Evolutionary conservation across 2,888 invertebrate genomes (phyloP).

Genomic region (Acrocyrtus sp.): DNA sequence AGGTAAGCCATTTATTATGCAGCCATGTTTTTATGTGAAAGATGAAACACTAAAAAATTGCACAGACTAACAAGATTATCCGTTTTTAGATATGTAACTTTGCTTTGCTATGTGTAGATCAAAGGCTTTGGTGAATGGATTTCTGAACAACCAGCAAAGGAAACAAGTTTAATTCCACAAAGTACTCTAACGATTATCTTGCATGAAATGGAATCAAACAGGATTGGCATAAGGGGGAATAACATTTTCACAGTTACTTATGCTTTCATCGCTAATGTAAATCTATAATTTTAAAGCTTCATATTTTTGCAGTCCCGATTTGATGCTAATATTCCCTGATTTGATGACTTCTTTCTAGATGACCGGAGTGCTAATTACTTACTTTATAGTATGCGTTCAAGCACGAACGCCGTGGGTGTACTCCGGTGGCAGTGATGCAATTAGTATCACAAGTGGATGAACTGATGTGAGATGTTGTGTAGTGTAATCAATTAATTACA

Average conservation of each 20-base stretch:
- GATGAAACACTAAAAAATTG: too few species aligned
- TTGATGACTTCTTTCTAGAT: slow-evolving; percentile 14
- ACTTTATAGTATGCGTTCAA: slow-evolving; percentile 25
- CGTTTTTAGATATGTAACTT: background rate
- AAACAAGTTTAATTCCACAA: background rate
- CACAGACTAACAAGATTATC: background rate
- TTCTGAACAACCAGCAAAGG: background rate
- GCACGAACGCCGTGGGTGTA: slow-evolving; percentile 1
- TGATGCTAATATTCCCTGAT: background rate
- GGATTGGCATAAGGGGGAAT: slow-evolving; percentile 9
- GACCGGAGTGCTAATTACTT: slow-evolving; percentile 17
- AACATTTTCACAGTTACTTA: slow-evolving; percentile 19
- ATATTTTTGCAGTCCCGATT: background rate
- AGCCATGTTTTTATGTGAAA: background rate
- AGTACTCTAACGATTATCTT: background rate
- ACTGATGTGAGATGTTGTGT: too few species aligned
- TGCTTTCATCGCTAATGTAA: slow-evolving; percentile 11
- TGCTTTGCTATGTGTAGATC: background rate
- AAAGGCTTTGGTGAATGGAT: slow-evolving; percentile 22
- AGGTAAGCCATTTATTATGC: background rate
- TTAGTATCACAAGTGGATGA: too few species aligned
- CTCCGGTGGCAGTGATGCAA: too few species aligned
- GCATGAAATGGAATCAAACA: slow-evolving; percentile 4
- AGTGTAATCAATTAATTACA: too few species aligned
- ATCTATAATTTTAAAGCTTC: too few species aligned